Conservation (phyloP, 2,797 vertebrate genomes). For the Clarias fuscus region DNA sequence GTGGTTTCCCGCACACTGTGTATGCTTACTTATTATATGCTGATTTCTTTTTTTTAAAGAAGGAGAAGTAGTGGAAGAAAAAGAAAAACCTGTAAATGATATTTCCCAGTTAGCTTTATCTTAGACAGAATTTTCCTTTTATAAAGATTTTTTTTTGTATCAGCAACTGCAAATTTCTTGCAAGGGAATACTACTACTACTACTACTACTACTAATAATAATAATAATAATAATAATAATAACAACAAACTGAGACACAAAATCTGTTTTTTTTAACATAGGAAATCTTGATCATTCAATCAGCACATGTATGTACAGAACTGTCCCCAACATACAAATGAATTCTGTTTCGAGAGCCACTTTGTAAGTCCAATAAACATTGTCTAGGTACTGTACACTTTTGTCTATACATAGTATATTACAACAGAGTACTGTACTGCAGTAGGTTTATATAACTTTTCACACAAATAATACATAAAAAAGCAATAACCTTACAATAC, state of each 20-base stretch:
- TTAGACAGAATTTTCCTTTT: neutral
- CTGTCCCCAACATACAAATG: too few species aligned
- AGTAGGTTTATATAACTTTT: too few species aligned
- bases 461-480: too few species aligned
- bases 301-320: too few species aligned
- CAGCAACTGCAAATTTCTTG: neutral
- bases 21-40: constrained; percentile 61
- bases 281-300: neutral
- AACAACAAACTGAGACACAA: neutral
- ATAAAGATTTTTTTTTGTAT: neutral
- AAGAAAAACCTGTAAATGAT: neutral
- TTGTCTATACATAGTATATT: too few species aligned
- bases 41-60: constrained; percentile 53
- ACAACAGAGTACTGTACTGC: too few species aligned
- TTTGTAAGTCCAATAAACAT: too few species aligned
- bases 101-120: neutral
- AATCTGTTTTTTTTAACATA: neutral
- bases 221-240: neutral
- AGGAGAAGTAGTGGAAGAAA: constrained; percentile 1
- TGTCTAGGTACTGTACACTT: too few species aligned
- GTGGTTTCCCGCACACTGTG: constrained; percentile 34
- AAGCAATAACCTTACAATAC: too few species aligned
- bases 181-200: too few species aligned
- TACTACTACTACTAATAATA: too few species aligned
- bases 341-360: too few species aligned